Evolutionary conservation across 37 sponge, comb jelly and placozoan species (phyloP), one percentile per base, ranked within the genome.

Genomic region (Theonella swinhoei): DNA sequence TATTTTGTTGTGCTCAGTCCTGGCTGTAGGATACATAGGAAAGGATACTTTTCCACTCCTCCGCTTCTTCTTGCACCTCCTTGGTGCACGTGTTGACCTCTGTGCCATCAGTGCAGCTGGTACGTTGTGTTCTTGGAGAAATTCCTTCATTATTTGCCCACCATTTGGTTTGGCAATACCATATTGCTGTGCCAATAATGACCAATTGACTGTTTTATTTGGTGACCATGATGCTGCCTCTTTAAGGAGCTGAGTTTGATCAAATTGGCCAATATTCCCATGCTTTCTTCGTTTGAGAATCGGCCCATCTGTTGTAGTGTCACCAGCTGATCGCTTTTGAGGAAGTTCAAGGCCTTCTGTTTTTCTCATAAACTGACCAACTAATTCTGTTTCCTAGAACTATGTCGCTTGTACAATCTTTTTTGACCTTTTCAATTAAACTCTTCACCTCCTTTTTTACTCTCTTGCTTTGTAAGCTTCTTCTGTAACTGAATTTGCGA

Each of bases 351-450:
- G 8, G 66, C 79, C 64, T 78, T 67, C 14, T 17, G 7, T 40
- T 34, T 64, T 24, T 32, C 23, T 78, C 67, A 39, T 65, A 78
- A 7, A 23, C 29, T n/a, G n/a, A 34, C 79, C 79, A 78, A 37
- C 79, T 78, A 22, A 64, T 78, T 65, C 79, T 31, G 41, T 78
- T 63, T 65, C 41, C 41, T 30, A 78, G 11, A 23, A 78, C 79
- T 17, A 64, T 24, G 23, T 17, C 14, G 29, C 19, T 19, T 24
- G 41, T 40, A 38, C 22, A 35, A 24, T 63, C 79, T 38, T 64
- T 41, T 62, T 35, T 78, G 14, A 19, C 65, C n/a, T 64, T 37
- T 26, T 63, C 41, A n/a, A 78, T 63, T 37, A 9, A 24, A 35
- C 22, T 11, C 64, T 38, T 64, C 17, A 64, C 41, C 32, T 78